Percentiles rank a stretch among this genome's conserved stretches.
Evolutionary conservation across 2,113 vertebrate genomes (phyloP).

Genomic region (Leucopsar rothschildi): DNA sequence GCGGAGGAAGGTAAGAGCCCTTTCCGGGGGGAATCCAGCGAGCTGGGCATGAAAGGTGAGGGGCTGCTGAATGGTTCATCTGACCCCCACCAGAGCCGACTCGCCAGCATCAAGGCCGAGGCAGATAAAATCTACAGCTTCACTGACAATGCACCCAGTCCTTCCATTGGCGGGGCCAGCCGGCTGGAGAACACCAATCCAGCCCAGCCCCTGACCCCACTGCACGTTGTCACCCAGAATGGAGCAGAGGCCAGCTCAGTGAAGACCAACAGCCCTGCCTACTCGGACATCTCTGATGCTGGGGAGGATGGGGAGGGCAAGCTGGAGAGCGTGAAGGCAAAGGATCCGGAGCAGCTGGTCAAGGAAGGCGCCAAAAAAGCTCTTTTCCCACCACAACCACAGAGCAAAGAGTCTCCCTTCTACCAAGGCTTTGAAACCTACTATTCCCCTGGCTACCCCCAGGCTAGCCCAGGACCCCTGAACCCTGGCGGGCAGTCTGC

Average conservation of each 20-base stretch:
- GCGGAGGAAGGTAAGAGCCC: constrained; percentile 90
- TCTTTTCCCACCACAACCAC: constrained; percentile 85
- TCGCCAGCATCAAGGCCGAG: constrained; percentile 97
- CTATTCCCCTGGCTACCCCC: constrained; percentile 92
- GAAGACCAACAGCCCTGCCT: constrained; percentile 96
- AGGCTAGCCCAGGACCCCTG: constrained; percentile 86
- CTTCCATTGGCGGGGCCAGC: constrained; percentile 89
- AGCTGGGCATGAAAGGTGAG: constrained; percentile 83
- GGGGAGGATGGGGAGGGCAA: constrained; percentile 96
- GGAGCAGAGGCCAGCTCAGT: constrained; percentile 92
- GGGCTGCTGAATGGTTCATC: constrained; percentile 92
- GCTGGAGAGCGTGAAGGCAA: constrained; percentile 82
- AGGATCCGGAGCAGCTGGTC: constrained; percentile 85
- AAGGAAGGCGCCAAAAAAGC: constrained; percentile 95
- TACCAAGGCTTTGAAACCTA: constrained; percentile 91
- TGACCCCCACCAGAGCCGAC: constrained; percentile 92
- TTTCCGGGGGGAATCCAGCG: constrained; percentile 82
- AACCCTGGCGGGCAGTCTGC: constrained; percentile 72
- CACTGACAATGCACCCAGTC: constrained; percentile 95
- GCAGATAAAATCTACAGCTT: constrained; percentile 99
- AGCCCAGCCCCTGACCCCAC: constrained; percentile 86
- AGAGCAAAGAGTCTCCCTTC: constrained; percentile 91
- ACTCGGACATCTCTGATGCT: constrained; percentile 96
- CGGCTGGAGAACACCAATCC: constrained; percentile 83
- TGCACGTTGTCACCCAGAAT: constrained; percentile 90